Percentiles rank a stretch among this genome's conserved stretches.
Conservation (phyloP, 2,797 vertebrate species). For the Scomberomorus guttatus region DNA sequence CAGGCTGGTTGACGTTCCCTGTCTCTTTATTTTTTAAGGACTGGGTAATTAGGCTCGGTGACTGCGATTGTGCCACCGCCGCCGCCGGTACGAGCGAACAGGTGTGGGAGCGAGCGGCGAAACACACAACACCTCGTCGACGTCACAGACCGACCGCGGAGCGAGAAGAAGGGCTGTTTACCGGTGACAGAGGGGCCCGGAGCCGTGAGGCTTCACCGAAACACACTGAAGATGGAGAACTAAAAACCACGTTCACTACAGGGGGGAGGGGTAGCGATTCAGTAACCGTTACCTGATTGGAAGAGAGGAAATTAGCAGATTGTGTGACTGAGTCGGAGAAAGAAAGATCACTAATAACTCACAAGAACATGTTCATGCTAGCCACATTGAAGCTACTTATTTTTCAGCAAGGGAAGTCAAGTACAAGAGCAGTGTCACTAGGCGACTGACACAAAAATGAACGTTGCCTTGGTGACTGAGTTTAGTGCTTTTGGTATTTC, state of each 20-base stretch:
- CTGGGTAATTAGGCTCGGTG: slow-evolving; percentile 82
- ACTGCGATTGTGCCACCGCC: slow-evolving; percentile 59
- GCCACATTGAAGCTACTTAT: background rate
- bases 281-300: slow-evolving; percentile 48
- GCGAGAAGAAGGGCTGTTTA: slow-evolving; percentile 56
- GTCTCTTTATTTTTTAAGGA: slow-evolving; percentile 86
- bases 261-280: slow-evolving; percentile 25
- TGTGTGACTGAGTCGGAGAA: slow-evolving; percentile 32
- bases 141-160: slow-evolving; percentile 62
- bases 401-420: background rate
- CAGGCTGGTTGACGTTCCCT: slow-evolving; percentile 77
- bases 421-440: background rate
- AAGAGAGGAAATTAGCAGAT: slow-evolving; percentile 56
- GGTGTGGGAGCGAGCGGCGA: slow-evolving; percentile 63
- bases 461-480: no score
- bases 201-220: slow-evolving; percentile 44
- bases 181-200: slow-evolving; percentile 13
- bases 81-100: slow-evolving; percentile 62
- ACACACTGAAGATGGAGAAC: slow-evolving; percentile 23
- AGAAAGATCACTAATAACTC: background rate
- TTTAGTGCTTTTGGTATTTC: no score
- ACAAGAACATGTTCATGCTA: background rate
- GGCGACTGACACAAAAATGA: no score
- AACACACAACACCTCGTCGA: slow-evolving; percentile 41
- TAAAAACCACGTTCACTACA: slow-evolving; percentile 31